Conservation (phyloP, 2,113 vertebrate genomes). For the Irena cyanogastra region DNA sequence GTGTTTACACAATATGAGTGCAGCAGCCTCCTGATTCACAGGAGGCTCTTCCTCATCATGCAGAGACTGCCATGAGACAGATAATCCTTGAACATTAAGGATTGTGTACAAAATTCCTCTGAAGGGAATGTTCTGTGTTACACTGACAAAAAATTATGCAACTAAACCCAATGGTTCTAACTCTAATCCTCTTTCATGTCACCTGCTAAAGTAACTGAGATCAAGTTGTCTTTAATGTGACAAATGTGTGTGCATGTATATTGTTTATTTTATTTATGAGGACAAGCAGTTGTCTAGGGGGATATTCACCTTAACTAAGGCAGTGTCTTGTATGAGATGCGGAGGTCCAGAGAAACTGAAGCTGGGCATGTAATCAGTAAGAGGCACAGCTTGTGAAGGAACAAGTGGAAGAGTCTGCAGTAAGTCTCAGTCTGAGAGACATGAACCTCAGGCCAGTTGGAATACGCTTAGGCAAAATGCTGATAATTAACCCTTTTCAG, state of each 20-base stretch:
- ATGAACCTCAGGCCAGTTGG: rapidly evolving
- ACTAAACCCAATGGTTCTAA: not conserved
- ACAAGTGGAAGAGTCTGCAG: not conserved
- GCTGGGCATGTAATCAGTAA: not conserved
- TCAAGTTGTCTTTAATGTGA: not conserved
- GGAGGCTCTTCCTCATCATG: not conserved
- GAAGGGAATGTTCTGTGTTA: not conserved
- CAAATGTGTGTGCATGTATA: not conserved
- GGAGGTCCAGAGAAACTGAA: not conserved
- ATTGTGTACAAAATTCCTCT: not conserved
- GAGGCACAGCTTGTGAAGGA: not conserved
- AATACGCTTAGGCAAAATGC: not conserved
- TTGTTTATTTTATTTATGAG: not conserved
- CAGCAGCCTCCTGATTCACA: not conserved
- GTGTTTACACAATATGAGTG: not conserved
- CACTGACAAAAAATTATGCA: not conserved
- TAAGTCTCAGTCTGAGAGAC: not conserved
- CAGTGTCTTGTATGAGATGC: not conserved
- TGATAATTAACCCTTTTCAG: not conserved
- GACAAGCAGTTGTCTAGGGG: not conserved
- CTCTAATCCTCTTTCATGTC: not conserved
- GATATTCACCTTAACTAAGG: not conserved
- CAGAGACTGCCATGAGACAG: not conserved
- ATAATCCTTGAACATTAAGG: not conserved
- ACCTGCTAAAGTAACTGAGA: not conserved